These are phyloP conservation scores for Alca torda DNA, from an alignment of 2,797 vertebrate species.

Conservation along the genomic window DNA sequence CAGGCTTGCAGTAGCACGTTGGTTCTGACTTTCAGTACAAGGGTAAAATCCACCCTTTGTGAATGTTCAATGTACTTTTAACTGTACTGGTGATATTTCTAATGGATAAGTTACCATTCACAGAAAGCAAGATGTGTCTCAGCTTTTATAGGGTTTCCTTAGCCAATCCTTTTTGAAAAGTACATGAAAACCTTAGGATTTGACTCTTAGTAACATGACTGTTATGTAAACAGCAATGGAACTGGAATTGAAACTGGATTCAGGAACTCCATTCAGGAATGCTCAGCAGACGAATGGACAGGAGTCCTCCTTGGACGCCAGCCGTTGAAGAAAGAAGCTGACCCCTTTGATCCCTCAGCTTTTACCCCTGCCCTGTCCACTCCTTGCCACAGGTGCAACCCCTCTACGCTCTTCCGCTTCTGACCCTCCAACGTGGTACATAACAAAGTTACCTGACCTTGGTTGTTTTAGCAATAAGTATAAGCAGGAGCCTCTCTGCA, in stretches of 20 bases:
- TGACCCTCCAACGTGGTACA: background rate
- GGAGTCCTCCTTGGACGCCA: background rate
- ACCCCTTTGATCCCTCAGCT: background rate
- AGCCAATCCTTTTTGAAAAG: background rate
- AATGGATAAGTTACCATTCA: background rate
- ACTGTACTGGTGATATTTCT: background rate
- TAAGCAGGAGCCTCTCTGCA: background rate
- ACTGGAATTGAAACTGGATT: background rate
- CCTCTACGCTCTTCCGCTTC: background rate
- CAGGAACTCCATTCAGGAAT: background rate
- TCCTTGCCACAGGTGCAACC: background rate
- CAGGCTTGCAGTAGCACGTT: background rate
- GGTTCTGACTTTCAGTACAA: background rate
- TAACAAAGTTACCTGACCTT: background rate
- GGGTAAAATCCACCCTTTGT: background rate
- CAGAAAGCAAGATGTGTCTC: background rate
- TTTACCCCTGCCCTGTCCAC: background rate
- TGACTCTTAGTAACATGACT: background rate
- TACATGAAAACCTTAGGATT: background rate
- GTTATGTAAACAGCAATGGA: background rate
- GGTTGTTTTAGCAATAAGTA: background rate
- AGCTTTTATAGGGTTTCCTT: background rate
- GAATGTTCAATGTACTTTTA: background rate
- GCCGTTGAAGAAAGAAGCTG: background rate
- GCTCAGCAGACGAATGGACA: background rate